Evolutionary conservation across 2,113 vertebrate genomes (phyloP).

Genomic region (Anguilla rostrata): DNA sequence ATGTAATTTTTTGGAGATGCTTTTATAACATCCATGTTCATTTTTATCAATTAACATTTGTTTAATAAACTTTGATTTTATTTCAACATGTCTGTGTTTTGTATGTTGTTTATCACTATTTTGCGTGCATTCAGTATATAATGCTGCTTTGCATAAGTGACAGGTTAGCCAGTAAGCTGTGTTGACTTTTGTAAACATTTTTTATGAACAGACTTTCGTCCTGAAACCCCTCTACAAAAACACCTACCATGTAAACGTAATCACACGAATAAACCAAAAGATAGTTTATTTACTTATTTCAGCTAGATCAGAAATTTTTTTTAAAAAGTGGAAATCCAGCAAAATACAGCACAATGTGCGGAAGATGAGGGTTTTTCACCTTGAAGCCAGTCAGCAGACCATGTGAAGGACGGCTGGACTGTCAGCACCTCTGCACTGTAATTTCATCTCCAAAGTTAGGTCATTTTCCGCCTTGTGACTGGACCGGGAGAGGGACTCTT

Average conservation of each 20-base stretch:
- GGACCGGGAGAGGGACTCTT: neutral
- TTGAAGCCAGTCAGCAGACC: neutral
- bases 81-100: constrained; percentile 49
- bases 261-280: too few species aligned
- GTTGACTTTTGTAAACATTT: too few species aligned
- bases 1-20: constrained; percentile 52
- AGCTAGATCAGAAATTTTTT: neutral
- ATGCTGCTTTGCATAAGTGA: too few species aligned
- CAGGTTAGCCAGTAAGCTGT: too few species aligned
- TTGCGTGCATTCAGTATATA: too few species aligned
- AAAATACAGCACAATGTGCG: neutral
- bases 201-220: too few species aligned
- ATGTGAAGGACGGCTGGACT: neutral
- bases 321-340: neutral
- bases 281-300: neutral
- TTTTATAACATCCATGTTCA: constrained; percentile 65
- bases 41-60: constrained; percentile 63
- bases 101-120: neutral
- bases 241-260: too few species aligned
- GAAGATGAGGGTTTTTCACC: neutral
- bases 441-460: neutral
- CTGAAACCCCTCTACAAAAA: too few species aligned
- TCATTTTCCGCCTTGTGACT: neutral
- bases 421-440: neutral
- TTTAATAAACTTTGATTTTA: constrained; percentile 68